Conservation (phyloP, 2,797 vertebrate genomes). For the Enteromius mattozi region DNA sequence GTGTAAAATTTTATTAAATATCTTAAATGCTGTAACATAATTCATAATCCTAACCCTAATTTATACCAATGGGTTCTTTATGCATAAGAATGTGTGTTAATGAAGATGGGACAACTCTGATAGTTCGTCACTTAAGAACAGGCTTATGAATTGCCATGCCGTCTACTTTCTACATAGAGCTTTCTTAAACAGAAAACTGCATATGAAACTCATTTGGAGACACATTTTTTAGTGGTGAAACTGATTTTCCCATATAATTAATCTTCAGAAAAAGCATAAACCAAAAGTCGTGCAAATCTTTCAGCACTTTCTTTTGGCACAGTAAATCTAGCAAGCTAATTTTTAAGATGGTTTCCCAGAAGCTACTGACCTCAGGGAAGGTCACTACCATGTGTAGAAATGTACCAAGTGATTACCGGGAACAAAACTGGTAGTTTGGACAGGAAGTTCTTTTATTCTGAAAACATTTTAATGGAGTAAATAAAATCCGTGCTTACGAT, state of each 20-base stretch:
- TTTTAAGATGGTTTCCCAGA: conserved; percentile 1
- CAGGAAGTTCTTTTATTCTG: background rate
- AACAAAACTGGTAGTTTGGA: background rate
- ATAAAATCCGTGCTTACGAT: background rate
- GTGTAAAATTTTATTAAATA: background rate
- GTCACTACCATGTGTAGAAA: background rate
- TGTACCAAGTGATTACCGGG: background rate
- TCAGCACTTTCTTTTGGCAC: background rate
- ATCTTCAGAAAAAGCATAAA: background rate
- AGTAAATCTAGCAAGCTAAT: background rate
- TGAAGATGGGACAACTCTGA: background rate
- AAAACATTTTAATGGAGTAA: background rate
- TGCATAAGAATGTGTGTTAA: background rate
- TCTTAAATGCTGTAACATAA: background rate
- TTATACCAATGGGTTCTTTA: background rate
- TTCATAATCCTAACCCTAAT: background rate
- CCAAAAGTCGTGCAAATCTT: background rate
- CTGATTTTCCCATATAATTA: background rate
- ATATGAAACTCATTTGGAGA: background rate
- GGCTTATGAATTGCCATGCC: background rate
- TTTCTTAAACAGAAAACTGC: background rate
- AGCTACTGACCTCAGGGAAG: background rate
- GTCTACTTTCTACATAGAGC: background rate
- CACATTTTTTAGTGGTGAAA: background rate
- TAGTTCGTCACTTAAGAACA: background rate